A percentile compares a stretch with the other conserved stretches of the same genome.
Evolutionary conservation across 2,797 vertebrate species (phyloP).

Genomic region (Ptychobarbus kaznakovi): DNA sequence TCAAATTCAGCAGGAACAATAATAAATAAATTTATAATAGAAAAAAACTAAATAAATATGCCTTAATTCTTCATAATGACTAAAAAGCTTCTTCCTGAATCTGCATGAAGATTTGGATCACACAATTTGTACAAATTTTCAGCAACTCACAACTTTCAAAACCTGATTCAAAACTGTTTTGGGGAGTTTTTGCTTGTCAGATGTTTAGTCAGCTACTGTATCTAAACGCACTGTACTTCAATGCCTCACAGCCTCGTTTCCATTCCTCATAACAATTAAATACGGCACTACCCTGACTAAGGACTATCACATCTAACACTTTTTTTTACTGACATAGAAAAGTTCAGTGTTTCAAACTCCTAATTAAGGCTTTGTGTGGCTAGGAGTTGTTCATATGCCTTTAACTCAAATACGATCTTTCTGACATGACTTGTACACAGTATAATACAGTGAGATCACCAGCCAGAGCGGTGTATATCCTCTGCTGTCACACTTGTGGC

Average conservation of each 20-base stretch:
- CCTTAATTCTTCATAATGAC: not conserved
- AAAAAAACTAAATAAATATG: not conserved
- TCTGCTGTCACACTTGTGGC: constrained; percentile 23
- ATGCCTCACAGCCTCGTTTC: too few species aligned
- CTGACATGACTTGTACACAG: not conserved
- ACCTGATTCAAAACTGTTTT: not conserved
- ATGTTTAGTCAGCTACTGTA: not conserved
- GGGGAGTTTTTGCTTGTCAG: too few species aligned
- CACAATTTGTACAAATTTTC: not conserved
- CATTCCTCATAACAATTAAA: too few species aligned
- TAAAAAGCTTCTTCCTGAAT: not conserved
- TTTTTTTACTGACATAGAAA: not conserved
- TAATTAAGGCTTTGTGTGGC: not conserved
- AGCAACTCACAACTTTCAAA: not conserved
- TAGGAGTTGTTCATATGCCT: not conserved
- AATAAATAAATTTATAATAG: too few species aligned
- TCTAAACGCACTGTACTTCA: too few species aligned
- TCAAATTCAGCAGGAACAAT: too few species aligned
- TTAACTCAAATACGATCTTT: not conserved
- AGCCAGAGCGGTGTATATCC: not conserved
- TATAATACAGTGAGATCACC: not conserved
- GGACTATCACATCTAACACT: not conserved
- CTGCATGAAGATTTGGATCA: not conserved
- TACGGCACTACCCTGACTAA: too few species aligned
- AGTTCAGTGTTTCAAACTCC: not conserved